These are phyloP conservation scores for Tichodroma muraria DNA, from an alignment of 2,113 vertebrate species.

Conservation along the genomic window DNA sequence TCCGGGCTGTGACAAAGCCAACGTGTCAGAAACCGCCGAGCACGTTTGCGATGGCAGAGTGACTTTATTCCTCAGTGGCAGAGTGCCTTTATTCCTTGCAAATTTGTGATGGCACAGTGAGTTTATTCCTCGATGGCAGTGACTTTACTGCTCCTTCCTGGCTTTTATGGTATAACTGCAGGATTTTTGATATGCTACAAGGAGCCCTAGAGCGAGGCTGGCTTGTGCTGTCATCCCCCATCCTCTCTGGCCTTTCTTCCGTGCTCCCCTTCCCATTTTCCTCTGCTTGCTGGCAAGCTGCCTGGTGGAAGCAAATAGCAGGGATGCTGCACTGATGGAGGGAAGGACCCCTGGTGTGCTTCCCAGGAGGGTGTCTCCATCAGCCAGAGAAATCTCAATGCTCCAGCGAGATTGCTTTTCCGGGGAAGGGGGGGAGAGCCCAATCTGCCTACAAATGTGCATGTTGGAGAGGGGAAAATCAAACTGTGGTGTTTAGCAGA, in stretches of 20 bases:
- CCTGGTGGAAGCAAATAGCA: background rate
- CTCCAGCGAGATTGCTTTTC: background rate
- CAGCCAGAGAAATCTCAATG: background rate
- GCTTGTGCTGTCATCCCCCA: background rate
- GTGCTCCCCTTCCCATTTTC: background rate
- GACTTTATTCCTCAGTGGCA: background rate
- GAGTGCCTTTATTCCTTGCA: background rate
- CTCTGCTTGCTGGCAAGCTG: background rate
- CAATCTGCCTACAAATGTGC: conserved; percentile 22
- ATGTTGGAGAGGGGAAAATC: background rate
- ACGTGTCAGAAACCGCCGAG: background rate
- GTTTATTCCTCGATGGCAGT: background rate
- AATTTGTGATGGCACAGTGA: background rate
- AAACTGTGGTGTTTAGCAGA: background rate
- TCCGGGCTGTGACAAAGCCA: background rate
- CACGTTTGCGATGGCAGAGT: background rate
- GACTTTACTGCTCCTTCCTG: background rate
- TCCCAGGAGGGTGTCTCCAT: background rate
- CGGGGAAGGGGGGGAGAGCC: background rate
- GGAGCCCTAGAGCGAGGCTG: background rate
- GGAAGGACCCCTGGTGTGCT: background rate
- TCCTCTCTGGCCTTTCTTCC: background rate
- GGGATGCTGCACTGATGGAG: background rate
- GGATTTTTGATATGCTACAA: background rate
- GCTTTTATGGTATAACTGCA: background rate